Evolutionary conservation across 2,888 invertebrate species (phyloP), one percentile per base, ranked within the genome.

Genomic region (Colletes collaris): DNA sequence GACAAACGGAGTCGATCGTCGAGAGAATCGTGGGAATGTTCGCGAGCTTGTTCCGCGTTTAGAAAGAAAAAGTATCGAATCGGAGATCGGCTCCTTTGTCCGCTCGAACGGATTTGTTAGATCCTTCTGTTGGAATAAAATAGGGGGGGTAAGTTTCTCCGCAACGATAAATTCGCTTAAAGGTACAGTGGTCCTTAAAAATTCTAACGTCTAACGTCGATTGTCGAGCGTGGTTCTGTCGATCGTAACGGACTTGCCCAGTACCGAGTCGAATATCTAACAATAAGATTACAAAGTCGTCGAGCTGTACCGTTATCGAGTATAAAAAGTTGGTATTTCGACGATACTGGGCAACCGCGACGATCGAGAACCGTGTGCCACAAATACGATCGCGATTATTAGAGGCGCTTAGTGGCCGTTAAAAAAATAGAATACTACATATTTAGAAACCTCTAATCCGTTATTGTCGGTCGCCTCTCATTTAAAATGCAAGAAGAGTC

Each of bases 171-270:
- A 76, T 75, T 76, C 75, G 72, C 49, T 52, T 75, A 77, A 75
- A 86, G 76, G 74, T 84, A 81, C 82, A 62, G 55, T 75, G 70
- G 74, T 77, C 37, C 79, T 76, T 76, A 85, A 73, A 53, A 67
- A 58, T 46, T 60, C 62, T 56, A 53, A 16, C 44, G 11, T 62
- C 56, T 37, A 66, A 46, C 2, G 16, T 72, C 72, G 55, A 64
- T 77, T 59, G 52, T 71, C 46, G 40, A 52, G 59, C n/a, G 40
- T 63, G 53, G 56, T 37, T 27, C 49, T 53, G 27, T 70, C 63
- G 52, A 72, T 66, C 63, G 35, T 52, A 56, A 66, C 59, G 10
- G n/a, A 49, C n/a, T 49, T 60, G 52, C 50, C 1, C 62, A 46
- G 46, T 46, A 7, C 62, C 46, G 3, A 40, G 7, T 40, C 7